phyloP scores from a whole-genome alignment of 2,113 vertebrate species.

The Isichthys henryi region DNA sequence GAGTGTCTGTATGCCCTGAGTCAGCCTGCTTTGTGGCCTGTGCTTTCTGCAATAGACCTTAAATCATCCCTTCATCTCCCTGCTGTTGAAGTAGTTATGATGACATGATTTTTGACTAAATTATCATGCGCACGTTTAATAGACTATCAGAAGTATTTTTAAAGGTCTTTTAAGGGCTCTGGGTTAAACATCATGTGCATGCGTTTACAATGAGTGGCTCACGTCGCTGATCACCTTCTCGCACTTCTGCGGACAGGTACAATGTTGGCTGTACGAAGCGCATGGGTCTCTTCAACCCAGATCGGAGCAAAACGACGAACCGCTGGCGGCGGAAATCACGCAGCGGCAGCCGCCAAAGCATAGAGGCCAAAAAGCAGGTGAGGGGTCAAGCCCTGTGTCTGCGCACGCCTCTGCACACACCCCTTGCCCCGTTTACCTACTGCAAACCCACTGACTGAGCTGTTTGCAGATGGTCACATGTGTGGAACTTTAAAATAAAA shows the following conservation, averaged over 20 bases:
- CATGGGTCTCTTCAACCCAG: slow-evolving; percentile 83
- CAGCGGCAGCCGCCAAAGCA: slow-evolving; percentile 60
- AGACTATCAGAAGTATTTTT: neutral
- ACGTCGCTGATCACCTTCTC: neutral
- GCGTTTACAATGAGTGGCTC: neutral
- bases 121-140: neutral
- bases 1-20: neutral
- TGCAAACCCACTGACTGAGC: neutral
- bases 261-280: slow-evolving; percentile 92
- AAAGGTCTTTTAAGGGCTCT: neutral
- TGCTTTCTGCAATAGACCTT: neutral
- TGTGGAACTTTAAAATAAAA: neutral
- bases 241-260: slow-evolving; percentile 63
- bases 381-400: neutral
- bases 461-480: neutral
- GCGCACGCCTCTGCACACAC: neutral
- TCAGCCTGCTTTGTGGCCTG: neutral
- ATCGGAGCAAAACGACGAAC: slow-evolving; percentile 69
- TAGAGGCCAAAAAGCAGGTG: slow-evolving; percentile 86
- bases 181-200: neutral
- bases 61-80: neutral
- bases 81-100: neutral
- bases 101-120: neutral
- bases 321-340: slow-evolving; percentile 70
- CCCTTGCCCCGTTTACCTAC: neutral